Evolutionary conservation across 2,888 invertebrate genomes (phyloP), one percentile per base, ranked within the genome.

Genomic region (Rotaria socialis): DNA sequence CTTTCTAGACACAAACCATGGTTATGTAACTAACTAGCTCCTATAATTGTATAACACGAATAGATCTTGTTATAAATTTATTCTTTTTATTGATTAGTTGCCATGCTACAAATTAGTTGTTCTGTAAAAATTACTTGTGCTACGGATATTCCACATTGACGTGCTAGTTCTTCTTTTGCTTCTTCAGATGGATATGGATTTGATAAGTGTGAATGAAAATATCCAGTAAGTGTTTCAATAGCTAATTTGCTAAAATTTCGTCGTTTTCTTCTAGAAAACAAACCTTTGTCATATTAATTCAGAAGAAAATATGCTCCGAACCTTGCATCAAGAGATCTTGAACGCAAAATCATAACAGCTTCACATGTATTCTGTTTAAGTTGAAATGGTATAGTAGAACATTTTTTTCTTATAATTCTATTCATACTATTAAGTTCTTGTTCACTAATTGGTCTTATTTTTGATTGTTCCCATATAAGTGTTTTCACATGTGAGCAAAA

Each of bases 271-370:
- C 80, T 80, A 14, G n/a, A 80, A 27, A 7, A 43, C 14, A 74
- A 10, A 41, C 14, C 4, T 14, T 35, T 35, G 35, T 35, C 35
- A 58, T 11, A 52, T 52, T 11, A 52, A 14, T 52, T 52, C 3
- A 8, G 14, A 52, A 52, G 11, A 52, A 52, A 58, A 58, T 58
- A 2, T 58, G 24, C 7, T n/a, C 7, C n/a, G 10, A 41, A 80
- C 80, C 80, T 43, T 80, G 80, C 80, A 80, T 80, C 80, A n/a
- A 80, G n/a, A n/a, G 47, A 80, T 22, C 80, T 19, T n/a, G 80
- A 41, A 14, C 80, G 80, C 47, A 80, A 47, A 80, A 41, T 47
- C 47, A 80, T 47, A 47, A 47, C 47, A 24, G 80, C 80, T 80
- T 80, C 80, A 24, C 80, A 80, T 43, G 80, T 80, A 43, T 8